Percentiles rank a stretch among this genome's conserved stretches.
phyloP scores from a whole-genome alignment of 2,113 vertebrate species.

The Silurus asotus region DNA sequence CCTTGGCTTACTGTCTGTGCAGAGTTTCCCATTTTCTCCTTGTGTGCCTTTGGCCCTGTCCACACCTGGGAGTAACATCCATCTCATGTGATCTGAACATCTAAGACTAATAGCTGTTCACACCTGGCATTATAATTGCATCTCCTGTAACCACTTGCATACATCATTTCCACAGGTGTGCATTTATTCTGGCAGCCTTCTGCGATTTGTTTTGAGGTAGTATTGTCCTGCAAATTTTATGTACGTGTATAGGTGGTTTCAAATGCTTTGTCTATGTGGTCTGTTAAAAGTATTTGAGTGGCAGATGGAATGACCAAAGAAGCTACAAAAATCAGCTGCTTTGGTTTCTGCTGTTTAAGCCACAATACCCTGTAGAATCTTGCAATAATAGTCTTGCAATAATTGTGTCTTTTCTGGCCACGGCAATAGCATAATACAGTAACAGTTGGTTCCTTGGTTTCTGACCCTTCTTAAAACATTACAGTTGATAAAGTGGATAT shows the following conservation, averaged over 20 bases:
- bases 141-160: neutral
- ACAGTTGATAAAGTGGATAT: neutral
- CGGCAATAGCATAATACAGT: neutral
- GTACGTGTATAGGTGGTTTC: neutral
- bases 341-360: neutral
- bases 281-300: neutral
- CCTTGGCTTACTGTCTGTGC: neutral
- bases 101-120: neutral
- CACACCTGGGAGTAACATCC: constrained; percentile 3
- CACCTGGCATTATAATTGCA: neutral
- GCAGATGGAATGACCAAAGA: neutral
- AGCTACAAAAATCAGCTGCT: neutral
- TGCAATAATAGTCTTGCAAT: neutral
- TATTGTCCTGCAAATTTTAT: neutral
- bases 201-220: neutral
- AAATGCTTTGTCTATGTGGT: neutral
- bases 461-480: neutral
- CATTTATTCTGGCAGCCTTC: neutral
- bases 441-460: neutral
- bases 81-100: neutral
- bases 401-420: neutral
- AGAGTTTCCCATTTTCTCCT: neutral
- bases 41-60: constrained; percentile 6
- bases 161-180: neutral
- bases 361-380: neutral